Percentiles rank a stretch among this genome's conserved stretches.
Conservation (phyloP, 2,797 vertebrate genomes). For the Pangasius djambal region DNA sequence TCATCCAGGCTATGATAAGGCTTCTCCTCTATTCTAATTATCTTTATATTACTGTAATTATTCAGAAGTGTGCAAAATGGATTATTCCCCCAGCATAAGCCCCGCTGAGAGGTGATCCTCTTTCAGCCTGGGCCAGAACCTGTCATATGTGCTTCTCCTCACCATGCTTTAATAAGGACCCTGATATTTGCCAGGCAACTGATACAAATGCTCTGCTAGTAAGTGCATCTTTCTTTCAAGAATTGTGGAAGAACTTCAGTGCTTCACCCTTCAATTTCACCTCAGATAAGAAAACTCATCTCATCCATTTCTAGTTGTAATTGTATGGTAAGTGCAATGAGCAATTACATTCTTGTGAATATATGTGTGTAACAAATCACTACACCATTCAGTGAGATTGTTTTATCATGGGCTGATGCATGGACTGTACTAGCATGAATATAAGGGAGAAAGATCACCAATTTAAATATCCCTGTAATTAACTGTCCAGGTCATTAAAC, state of each 20-base stretch:
- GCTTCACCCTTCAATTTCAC: not conserved
- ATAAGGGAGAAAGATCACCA: not conserved
- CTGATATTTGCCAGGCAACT: slow-evolving; percentile 47
- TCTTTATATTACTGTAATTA: slow-evolving; percentile 79
- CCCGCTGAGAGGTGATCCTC: slow-evolving; percentile 54
- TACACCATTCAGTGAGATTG: not conserved
- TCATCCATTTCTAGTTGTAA: not conserved
- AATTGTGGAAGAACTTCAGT: not conserved
- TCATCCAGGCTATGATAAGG: slow-evolving; percentile 71
- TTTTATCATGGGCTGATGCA: not conserved
- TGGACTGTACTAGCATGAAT: not conserved
- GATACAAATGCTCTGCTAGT: not conserved
- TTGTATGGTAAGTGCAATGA: not conserved
- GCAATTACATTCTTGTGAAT: not conserved
- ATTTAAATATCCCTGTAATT: not conserved
- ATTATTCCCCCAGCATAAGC: slow-evolving; percentile 67
- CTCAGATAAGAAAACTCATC: not conserved
- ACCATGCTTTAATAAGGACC: slow-evolving; percentile 67
- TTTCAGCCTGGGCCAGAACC: slow-evolving; percentile 54
- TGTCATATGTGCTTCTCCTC: slow-evolving; percentile 62
- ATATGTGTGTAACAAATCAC: not conserved
- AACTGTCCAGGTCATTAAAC: not conserved
- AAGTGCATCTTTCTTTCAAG: not conserved
- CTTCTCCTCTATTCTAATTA: slow-evolving; percentile 72
- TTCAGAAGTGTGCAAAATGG: slow-evolving; percentile 74